phyloP scores from a whole-genome alignment of 1,140 invertebrate species.

The Lepidurus couesii region DNA sequence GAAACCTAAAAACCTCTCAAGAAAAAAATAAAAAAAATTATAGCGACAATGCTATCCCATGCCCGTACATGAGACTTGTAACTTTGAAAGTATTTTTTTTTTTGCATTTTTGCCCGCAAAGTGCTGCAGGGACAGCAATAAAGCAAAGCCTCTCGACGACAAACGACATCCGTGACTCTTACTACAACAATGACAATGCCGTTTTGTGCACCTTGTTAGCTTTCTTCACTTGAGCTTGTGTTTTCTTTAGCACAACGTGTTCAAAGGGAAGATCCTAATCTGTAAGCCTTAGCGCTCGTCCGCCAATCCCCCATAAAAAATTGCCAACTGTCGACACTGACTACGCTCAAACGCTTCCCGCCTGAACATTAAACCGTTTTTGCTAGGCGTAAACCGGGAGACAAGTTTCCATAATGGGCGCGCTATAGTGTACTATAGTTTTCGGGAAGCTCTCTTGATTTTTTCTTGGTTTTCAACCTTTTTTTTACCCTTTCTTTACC shows the following conservation, averaged over 20 bases:
- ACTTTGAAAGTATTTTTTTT: too few relatives aligned
- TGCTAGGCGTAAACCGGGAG: not conserved
- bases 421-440: too few relatives aligned
- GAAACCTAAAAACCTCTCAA: too few relatives aligned
- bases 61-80: too few relatives aligned
- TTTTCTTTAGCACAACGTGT: slow-evolving; percentile 4
- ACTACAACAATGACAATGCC: slow-evolving; percentile 3
- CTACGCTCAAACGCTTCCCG: not conserved
- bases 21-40: too few relatives aligned
- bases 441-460: too few relatives aligned
- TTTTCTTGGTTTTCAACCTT: too few relatives aligned
- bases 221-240: slow-evolving; percentile 8
- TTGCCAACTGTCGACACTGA: slow-evolving; percentile 9
- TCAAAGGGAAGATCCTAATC: not conserved
- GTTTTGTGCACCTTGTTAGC: not conserved
- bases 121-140: too few relatives aligned
- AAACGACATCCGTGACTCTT: not conserved
- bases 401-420: not conserved
- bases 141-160: not conserved
- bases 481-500: not conserved
- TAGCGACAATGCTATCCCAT: too few relatives aligned
- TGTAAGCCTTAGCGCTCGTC: slow-evolving; percentile 18
- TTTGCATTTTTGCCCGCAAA: too few relatives aligned
- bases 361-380: not conserved
- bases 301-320: not conserved